These are phyloP conservation scores for Sphenopsis melanotis DNA, from an alignment of 2,797 vertebrate genomes.

Conservation along the genomic window DNA sequence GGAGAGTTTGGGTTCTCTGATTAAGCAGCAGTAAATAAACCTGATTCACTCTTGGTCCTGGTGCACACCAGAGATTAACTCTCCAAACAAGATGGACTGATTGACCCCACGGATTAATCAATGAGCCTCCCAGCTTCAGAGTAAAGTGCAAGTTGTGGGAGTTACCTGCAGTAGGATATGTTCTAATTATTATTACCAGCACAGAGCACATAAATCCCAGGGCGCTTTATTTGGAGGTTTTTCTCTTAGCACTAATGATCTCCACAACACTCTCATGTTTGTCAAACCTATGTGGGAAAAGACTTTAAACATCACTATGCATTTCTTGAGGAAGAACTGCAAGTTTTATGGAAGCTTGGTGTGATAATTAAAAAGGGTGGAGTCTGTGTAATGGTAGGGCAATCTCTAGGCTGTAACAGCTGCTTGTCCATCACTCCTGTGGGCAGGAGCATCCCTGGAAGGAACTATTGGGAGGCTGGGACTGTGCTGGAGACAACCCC, in stretches of 20 bases:
- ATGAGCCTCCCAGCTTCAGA: conserved; percentile 48
- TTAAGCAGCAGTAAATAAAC: conserved; percentile 52
- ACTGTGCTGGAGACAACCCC: background rate
- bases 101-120: conserved; percentile 67
- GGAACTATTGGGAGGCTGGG: fast-evolving
- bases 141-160: conserved; percentile 54
- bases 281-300: background rate
- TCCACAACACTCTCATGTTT: background rate
- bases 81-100: conserved; percentile 54
- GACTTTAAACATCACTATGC: background rate
- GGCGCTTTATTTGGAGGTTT: background rate
- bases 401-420: background rate
- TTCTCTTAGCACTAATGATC: background rate
- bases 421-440: background rate
- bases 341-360: background rate
- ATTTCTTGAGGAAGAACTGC: background rate
- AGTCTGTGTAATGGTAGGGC: background rate
- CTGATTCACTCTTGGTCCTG: background rate
- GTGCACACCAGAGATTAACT: conserved; percentile 48
- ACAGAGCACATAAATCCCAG: conserved; percentile 48
- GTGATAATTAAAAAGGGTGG: background rate
- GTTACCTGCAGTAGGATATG: conserved; percentile 22
- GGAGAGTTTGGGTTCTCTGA: background rate
- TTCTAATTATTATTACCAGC: conserved; percentile 61
- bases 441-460: background rate